These are phyloP conservation scores for Brachypalpus laphriformis DNA, from an alignment of 2,888 invertebrate genomes.

Conservation along the genomic window DNA sequence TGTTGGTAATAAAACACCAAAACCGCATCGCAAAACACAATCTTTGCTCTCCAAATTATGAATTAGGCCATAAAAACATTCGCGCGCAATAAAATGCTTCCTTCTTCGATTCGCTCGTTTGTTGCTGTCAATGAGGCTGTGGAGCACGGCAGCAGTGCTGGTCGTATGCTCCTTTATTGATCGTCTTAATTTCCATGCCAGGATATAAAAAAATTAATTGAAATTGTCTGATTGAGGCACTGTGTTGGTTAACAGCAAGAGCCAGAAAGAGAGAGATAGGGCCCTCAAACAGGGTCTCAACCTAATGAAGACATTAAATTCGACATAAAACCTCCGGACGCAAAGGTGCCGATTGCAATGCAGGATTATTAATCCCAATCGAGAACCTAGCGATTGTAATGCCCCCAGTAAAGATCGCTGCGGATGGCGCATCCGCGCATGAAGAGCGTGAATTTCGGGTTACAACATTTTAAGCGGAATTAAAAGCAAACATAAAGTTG, in stretches of 20 bases:
- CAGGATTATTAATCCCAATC: constrained; percentile 65
- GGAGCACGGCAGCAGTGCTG: background rate
- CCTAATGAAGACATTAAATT: constrained; percentile 74
- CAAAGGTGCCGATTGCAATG: constrained; percentile 64
- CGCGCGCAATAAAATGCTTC: constrained; percentile 57
- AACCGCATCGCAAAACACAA: constrained; percentile 35
- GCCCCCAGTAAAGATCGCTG: constrained; percentile 52
- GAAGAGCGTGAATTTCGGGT: constrained; percentile 54
- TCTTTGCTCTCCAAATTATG: constrained; percentile 55
- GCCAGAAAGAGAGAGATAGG: no score
- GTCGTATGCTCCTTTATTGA: constrained; percentile 37
- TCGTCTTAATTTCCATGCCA: constrained; percentile 61
- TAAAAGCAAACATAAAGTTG: constrained; percentile 68
- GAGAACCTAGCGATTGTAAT: constrained; percentile 5
- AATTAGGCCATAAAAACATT: constrained; percentile 71
- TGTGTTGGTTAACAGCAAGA: background rate
- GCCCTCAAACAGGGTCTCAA: constrained; percentile 39
- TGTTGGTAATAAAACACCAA: constrained; percentile 64
- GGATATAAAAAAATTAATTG: constrained; percentile 71
- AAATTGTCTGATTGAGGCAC: constrained; percentile 68
- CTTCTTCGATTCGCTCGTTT: constrained; percentile 33
- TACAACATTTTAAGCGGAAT: constrained; percentile 61
- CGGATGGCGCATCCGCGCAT: background rate
- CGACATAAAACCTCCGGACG: constrained; percentile 57
- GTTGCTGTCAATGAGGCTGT: constrained; percentile 41